A percentile compares a stretch with the other conserved stretches of the same genome.
Evolutionary conservation across 2,113 vertebrate genomes (phyloP).

Genomic region (Lophochroa leadbeateri): DNA sequence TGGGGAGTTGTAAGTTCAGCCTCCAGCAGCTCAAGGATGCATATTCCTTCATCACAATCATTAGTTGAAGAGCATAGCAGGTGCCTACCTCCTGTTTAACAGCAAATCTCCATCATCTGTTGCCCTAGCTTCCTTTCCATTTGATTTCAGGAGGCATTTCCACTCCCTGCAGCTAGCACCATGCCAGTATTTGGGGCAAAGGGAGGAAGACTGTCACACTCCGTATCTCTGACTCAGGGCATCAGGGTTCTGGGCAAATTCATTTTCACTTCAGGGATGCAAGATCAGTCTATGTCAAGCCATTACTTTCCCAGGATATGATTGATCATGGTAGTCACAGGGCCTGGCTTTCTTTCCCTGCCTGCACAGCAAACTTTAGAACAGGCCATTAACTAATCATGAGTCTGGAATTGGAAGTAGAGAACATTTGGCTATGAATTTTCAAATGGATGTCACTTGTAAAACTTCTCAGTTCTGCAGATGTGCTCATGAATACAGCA

Average conservation of each 20-base stretch:
- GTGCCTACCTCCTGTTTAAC: not conserved
- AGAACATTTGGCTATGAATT: not conserved
- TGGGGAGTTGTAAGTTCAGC: not conserved
- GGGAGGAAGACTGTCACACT: not conserved
- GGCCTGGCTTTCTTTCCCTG: not conserved
- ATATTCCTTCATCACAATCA: not conserved
- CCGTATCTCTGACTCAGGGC: fast-evolving
- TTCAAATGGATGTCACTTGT: not conserved
- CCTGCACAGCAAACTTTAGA: not conserved
- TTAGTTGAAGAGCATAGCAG: not conserved
- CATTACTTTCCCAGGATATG: not conserved
- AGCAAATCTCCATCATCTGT: not conserved
- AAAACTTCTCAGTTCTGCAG: not conserved
- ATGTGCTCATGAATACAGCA: not conserved
- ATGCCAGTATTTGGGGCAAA: not conserved
- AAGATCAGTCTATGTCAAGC: not conserved
- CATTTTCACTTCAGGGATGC: not conserved
- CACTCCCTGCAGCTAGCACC: not conserved
- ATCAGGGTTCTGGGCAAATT: not conserved
- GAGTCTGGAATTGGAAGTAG: not conserved
- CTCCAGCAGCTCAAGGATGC: fast-evolving
- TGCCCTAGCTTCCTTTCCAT: not conserved
- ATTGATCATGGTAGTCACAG: not conserved
- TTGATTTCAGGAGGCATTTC: not conserved
- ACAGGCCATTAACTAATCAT: not conserved